Percentiles rank a stretch among this genome's conserved stretches.
Conservation (phyloP, 2,113 vertebrate species). For the Gallinago paraguaiae region DNA sequence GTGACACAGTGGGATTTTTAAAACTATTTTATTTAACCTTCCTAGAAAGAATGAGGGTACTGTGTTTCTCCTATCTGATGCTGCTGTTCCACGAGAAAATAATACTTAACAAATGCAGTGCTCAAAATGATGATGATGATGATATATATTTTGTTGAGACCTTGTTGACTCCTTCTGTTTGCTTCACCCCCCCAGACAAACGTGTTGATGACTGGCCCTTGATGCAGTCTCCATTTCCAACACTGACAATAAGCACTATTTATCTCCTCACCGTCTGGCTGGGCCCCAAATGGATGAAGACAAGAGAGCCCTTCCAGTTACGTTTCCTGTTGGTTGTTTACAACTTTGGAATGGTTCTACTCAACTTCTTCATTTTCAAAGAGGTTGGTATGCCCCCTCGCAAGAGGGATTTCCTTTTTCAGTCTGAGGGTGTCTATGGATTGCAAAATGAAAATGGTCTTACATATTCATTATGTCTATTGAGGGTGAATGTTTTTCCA, state of each 20-base stretch:
- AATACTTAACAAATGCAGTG: background rate
- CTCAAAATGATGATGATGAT: background rate
- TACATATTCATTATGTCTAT: background rate
- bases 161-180: constrained; percentile 23
- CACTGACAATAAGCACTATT: constrained; percentile 91
- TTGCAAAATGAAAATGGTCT: background rate
- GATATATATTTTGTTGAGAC: background rate
- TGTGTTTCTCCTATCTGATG: background rate
- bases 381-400: constrained; percentile 79
- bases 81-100: background rate
- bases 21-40: background rate
- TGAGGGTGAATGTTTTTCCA: background rate
- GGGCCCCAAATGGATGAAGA: constrained; percentile 97
- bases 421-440: background rate
- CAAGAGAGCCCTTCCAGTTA: constrained; percentile 93
- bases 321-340: constrained; percentile 93
- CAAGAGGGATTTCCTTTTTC: background rate
- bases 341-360: constrained; percentile 99
- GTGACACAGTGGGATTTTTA: rapidly evolving
- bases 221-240: constrained; percentile 94
- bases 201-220: constrained; percentile 96
- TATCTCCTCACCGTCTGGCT: constrained; percentile 97
- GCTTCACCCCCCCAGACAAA: constrained; percentile 84
- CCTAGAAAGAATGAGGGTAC: background rate
- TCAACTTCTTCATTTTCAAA: constrained; percentile 99